phyloP scores from a whole-genome alignment of 2,888 invertebrate genomes.

The Rhimphoctona megacephalus region DNA sequence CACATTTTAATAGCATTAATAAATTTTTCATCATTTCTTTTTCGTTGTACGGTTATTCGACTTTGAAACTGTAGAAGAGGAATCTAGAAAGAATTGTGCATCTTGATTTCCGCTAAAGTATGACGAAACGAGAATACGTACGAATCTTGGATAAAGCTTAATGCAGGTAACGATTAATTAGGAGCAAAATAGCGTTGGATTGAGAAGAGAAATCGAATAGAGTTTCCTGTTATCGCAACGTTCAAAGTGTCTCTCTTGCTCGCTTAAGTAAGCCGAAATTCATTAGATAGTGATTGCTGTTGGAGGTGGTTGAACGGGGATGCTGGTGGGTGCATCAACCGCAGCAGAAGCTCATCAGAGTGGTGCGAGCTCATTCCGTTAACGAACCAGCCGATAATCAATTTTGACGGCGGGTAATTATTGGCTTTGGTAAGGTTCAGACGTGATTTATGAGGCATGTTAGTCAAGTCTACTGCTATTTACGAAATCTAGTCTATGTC shows the following conservation, averaged over 20 bases:
- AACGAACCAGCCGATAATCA: slow-evolving; percentile 76
- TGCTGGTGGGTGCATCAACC: slow-evolving; percentile 42
- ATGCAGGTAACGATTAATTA: slow-evolving; percentile 30
- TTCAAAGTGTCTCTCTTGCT: slow-evolving; percentile 27
- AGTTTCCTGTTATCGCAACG: slow-evolving; percentile 33
- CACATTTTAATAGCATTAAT: not conserved
- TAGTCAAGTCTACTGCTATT: slow-evolving; percentile 31
- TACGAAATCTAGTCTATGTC: slow-evolving; percentile 11
- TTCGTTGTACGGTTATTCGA: not conserved
- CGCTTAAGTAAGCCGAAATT: slow-evolving; percentile 64
- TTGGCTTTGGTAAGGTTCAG: slow-evolving; percentile 73
- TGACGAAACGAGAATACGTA: not conserved
- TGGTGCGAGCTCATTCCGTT: slow-evolving; percentile 71
- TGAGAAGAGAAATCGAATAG: slow-evolving; percentile 13
- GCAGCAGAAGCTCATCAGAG: slow-evolving; percentile 28
- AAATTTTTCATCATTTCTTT: not conserved
- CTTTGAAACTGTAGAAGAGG: not conserved
- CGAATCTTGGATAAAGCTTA: not conserved
- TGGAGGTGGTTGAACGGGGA: slow-evolving; percentile 10
- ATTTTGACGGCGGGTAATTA: slow-evolving; percentile 78
- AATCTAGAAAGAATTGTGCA: not conserved
- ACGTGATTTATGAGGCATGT: slow-evolving; percentile 63
- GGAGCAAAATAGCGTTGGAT: slow-evolving; percentile 16
- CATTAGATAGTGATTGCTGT: slow-evolving; percentile 65
- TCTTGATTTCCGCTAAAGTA: not conserved